Evolutionary conservation across 1,140 invertebrate genomes (phyloP), one percentile per base, ranked within the genome.

Genomic region (Scaptomyza pallida): DNA sequence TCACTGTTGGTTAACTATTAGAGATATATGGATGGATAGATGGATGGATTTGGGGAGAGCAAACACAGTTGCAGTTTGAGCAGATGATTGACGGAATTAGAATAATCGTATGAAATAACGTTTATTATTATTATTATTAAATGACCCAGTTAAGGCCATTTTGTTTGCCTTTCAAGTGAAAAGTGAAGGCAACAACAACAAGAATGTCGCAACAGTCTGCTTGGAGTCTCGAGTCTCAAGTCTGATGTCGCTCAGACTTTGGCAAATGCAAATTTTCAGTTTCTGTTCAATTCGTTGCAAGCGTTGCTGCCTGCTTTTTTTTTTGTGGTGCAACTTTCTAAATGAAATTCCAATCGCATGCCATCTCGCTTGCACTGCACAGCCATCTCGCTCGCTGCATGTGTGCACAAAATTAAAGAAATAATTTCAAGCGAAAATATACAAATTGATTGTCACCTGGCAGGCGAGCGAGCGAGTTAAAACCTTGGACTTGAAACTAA

Each of bases 21-120:
- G 0, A 43, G 30, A 40, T 35, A 12, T 6, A n/a, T n/a, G n/a
- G n/a, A n/a, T n/a, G n/a, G n/a, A n/a, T n/a, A n/a, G n/a, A n/a
- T n/a, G n/a, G n/a, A n/a, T n/a, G n/a, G n/a, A n/a, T n/a, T n/a
- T n/a, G n/a, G n/a, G 21, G 35, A 37, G 30, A 59, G 37, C 33
- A 15, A 23, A 69, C 45, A 61, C 81, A 71, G 82, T 88, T 88
- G 82, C 82, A 82, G 61, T 78, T 75, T 30, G 26, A 30, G 68
- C 57, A 61, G 76, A 80, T 88, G 82, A 88, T 88, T 88, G 82
- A 88, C 82, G 59, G 82, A 89, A 82, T 88, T 82, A 88, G 82
- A 88, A 88, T 88, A 55, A 55, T 43, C 37, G 52, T n/a, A 88
- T 72, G 78, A 78, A 78, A 82, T 41, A 30, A 40, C 50, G 57